These are phyloP conservation scores for Brachyhypopomus gauderio DNA, from an alignment of 2,113 vertebrate genomes.

Conservation along the genomic window DNA sequence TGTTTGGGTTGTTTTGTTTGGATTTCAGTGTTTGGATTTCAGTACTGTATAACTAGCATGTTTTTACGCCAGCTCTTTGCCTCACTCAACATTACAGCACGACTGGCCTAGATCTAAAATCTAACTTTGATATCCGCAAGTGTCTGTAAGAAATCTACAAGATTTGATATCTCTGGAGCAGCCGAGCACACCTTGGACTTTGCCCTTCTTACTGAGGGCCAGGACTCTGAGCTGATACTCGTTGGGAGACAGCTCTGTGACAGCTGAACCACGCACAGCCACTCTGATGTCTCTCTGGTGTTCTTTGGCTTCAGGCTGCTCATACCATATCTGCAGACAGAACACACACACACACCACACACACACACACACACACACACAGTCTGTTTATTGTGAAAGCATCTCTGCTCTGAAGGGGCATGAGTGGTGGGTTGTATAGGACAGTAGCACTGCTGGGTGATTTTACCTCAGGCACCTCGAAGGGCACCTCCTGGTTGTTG, in stretches of 20 bases:
- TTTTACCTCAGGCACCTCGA: conserved; percentile 87
- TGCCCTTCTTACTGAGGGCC: conserved; percentile 71
- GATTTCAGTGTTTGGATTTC: too few species aligned
- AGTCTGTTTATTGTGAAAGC: neutral
- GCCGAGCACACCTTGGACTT: conserved; percentile 72
- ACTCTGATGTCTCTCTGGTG: conserved; percentile 5
- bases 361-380: conserved; percentile 37
- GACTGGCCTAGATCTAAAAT: too few species aligned
- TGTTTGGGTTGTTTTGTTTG: too few species aligned
- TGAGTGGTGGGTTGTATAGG: too few species aligned
- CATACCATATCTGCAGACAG: conserved; percentile 71
- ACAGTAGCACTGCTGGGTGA: conserved; percentile 30
- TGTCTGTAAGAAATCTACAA: too few species aligned
- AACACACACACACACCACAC: conserved; percentile 9
- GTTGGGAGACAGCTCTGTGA: neutral
- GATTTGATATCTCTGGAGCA: too few species aligned
- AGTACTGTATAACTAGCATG: too few species aligned
- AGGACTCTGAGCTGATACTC: conserved; percentile 57
- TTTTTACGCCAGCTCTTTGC: too few species aligned
- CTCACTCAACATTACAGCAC: too few species aligned
- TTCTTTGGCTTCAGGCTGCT: conserved; percentile 44
- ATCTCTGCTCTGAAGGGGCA: neutral
- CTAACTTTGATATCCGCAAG: too few species aligned
- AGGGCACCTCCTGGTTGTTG: conserved; percentile 85
- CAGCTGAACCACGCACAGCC: neutral